These are phyloP conservation scores for Aptenodytes patagonicus DNA, from an alignment of 2,113 vertebrate genomes.

Conservation along the genomic window DNA sequence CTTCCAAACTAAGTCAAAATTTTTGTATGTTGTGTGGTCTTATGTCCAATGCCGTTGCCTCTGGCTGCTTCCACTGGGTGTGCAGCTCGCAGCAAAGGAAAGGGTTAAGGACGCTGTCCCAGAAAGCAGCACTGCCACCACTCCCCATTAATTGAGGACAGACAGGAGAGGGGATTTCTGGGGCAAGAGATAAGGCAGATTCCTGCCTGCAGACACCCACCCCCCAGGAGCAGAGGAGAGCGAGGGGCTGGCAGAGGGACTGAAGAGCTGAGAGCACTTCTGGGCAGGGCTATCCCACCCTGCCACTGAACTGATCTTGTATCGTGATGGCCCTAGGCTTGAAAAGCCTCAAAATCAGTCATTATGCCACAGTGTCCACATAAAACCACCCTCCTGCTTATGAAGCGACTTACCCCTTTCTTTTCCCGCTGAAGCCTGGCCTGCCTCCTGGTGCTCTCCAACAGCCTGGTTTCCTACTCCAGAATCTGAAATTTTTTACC, in stretches of 20 bases:
- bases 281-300: not conserved
- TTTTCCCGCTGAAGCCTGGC: not conserved
- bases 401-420: not conserved
- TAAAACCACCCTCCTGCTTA: not conserved
- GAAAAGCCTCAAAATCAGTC: not conserved
- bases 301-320: not conserved
- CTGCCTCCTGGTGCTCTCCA: not conserved
- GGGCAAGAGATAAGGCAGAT: not conserved
- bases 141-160: not conserved
- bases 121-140: not conserved
- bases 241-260: not conserved
- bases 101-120: not conserved
- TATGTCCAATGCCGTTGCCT: not conserved
- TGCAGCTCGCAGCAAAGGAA: not conserved
- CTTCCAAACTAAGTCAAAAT: not conserved
- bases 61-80: not conserved
- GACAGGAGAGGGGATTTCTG: not conserved
- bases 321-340: not conserved
- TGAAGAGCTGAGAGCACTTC: not conserved
- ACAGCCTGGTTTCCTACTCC: not conserved
- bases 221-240: not conserved
- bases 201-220: not conserved
- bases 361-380: fast-evolving
- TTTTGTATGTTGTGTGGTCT: not conserved
- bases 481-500: not conserved